phyloP scores from a whole-genome alignment of 2,888 invertebrate genomes.

The Mycalesis mineus region DNA sequence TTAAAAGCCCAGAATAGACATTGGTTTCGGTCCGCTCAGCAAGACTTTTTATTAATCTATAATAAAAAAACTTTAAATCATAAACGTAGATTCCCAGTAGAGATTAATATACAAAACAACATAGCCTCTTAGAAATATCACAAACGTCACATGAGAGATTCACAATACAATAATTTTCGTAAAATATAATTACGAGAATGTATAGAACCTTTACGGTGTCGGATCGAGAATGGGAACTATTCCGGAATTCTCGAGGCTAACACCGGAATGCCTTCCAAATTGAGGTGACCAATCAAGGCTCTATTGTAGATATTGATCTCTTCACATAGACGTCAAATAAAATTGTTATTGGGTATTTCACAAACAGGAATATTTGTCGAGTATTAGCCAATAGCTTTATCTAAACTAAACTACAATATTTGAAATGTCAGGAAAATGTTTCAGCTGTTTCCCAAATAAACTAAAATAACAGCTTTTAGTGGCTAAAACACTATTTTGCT shows the following conservation, averaged over 20 bases:
- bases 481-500: not conserved
- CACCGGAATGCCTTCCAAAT: constrained; percentile 56
- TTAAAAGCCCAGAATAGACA: no score
- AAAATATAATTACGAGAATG: constrained; percentile 15
- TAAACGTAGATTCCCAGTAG: not conserved
- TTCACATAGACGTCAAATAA: not conserved
- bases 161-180: constrained; percentile 10
- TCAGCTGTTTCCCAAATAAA: not conserved
- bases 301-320: constrained; percentile 20
- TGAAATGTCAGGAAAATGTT: not conserved
- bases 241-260: constrained; percentile 54
- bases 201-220: constrained; percentile 25
- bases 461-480: not conserved
- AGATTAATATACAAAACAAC: no score
- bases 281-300: constrained; percentile 51
- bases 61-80: no score
- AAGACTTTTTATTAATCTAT: no score
- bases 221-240: constrained; percentile 56
- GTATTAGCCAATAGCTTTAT: not conserved
- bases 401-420: not conserved
- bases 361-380: not conserved
- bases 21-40: no score
- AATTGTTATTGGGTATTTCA: not conserved
- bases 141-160: no score
- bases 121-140: no score